Evolutionary conservation across 2,797 vertebrate genomes (phyloP).

Genomic region (Onychomys torridus): DNA sequence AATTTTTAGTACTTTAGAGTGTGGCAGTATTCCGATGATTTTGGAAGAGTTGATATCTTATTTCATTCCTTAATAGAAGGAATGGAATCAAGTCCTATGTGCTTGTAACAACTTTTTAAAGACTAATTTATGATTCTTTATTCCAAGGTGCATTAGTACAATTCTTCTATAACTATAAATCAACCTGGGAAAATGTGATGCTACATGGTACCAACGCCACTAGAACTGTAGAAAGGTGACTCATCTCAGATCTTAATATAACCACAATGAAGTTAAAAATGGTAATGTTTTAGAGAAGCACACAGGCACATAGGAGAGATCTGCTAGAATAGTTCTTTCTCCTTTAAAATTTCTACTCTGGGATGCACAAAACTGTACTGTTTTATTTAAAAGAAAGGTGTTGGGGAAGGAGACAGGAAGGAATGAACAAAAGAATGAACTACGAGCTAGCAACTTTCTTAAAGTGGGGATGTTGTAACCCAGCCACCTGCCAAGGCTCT

Average conservation of each 20-base stretch:
- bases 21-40: neutral
- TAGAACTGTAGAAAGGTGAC: neutral
- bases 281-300: neutral
- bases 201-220: neutral
- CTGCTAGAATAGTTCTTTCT: neutral
- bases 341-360: neutral
- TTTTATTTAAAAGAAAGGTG: neutral
- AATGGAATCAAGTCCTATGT: neutral
- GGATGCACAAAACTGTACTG: neutral
- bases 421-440: neutral
- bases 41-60: neutral
- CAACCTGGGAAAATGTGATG: slow-evolving; percentile 16
- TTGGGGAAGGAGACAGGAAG: neutral
- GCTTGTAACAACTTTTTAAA: neutral
- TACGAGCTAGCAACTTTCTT: neutral
- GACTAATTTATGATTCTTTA: neutral
- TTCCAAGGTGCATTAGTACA: neutral
- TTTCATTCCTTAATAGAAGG: neutral
- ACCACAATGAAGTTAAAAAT: neutral
- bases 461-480: neutral
- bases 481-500: neutral
- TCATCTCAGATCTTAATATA: neutral
- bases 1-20: neutral
- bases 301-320: neutral
- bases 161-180: slow-evolving; percentile 16